Conservation (phyloP, 2,888 invertebrate genomes). For the Alloscopus bannaensis region DNA sequence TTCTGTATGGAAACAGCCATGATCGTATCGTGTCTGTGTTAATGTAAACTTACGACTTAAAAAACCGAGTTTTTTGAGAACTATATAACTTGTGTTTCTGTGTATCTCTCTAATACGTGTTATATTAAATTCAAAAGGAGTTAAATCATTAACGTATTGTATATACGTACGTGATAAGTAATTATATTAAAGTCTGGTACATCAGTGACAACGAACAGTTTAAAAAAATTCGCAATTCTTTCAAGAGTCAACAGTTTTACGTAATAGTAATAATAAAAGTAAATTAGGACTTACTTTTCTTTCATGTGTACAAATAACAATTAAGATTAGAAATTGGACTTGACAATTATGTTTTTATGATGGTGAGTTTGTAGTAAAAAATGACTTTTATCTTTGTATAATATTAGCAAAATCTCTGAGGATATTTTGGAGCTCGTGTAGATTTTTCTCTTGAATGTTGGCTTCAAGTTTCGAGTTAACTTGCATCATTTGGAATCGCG, state of each 20-base stretch:
- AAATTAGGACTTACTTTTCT: slow-evolving; percentile 23
- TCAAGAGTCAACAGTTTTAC: not conserved
- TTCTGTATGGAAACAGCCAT: no score
- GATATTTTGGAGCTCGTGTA: slow-evolving; percentile 72
- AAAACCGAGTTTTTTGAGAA: slow-evolving; percentile 28
- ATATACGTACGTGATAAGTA: slow-evolving; percentile 42
- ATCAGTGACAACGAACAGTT: slow-evolving; percentile 58
- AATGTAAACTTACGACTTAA: slow-evolving; percentile 6
- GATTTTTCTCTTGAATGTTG: slow-evolving; percentile 72
- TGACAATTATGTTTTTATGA: slow-evolving; percentile 4
- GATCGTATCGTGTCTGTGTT: not conserved
- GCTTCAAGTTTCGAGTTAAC: slow-evolving; percentile 72
- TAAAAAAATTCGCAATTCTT: slow-evolving; percentile 43
- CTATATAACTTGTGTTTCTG: slow-evolving; percentile 3
- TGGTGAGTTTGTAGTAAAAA: slow-evolving; percentile 41
- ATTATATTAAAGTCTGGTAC: slow-evolving; percentile 55
- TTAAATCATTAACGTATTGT: slow-evolving; percentile 21
- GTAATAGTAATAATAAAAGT: slow-evolving; percentile 19
- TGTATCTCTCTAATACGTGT: slow-evolving; percentile 1
- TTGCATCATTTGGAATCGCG: slow-evolving; percentile 73
- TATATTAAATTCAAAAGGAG: slow-evolving; percentile 22
- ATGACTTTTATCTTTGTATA: slow-evolving; percentile 72
- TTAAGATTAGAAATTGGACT: not conserved
- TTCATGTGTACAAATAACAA: slow-evolving; percentile 54
- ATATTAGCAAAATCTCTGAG: slow-evolving; percentile 72